Evolutionary conservation across 1,140 invertebrate genomes (phyloP), one percentile per base, ranked within the genome.

Genomic region (Zaprionus gabonicus): DNA sequence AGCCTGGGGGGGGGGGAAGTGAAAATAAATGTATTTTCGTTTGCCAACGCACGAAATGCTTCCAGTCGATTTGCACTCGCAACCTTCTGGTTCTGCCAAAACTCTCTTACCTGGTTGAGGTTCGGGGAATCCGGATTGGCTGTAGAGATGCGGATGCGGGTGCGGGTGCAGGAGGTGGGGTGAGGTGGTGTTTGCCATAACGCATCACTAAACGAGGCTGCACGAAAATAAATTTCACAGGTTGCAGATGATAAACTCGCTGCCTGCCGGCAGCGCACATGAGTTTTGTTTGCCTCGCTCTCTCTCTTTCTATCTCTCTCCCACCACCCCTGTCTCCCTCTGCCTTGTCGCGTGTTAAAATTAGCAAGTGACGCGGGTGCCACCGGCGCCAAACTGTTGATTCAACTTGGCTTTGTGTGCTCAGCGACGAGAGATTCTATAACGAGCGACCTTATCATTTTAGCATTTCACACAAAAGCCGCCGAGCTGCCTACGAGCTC

Each of bases 321-420:
- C 31, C 31, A 34, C 7, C 31, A 9, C 3, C 9, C 10, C 53
- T 20, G 20, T 69, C 44, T n/a, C 51, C 46, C 46, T 13, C 5
- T 13, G 15, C n/a, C 46, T 10, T 25, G 10, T 55, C 31, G 46
- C 58, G 53, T 67, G 68, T 88, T 84, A 87, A 87, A 87, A 88
- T 87, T 88, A 87, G 84, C 78, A 84, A 75, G 68, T 70, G 64
- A 79, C 76, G 74, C 56, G 34, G 65, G 51, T 57, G 44, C 23
- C 46, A 51, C 46, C 78, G 80, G 58, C 72, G 85, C 65, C 85
- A 90, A 90, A 90, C 84, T 88, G 84, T 88, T 88, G 84, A 90
- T 90, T 90, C 84, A 68, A 46, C 85, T 55, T 46, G 36, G 68
- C 20, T 63, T 63, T 68, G 68, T 60, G n/a, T 20, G 28, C 57